A percentile compares a stretch with the other conserved stretches of the same genome.
These are phyloP conservation scores for Phytoseiulus persimilis DNA, from an alignment of 2,888 invertebrate genomes.

Conservation along the genomic window DNA sequence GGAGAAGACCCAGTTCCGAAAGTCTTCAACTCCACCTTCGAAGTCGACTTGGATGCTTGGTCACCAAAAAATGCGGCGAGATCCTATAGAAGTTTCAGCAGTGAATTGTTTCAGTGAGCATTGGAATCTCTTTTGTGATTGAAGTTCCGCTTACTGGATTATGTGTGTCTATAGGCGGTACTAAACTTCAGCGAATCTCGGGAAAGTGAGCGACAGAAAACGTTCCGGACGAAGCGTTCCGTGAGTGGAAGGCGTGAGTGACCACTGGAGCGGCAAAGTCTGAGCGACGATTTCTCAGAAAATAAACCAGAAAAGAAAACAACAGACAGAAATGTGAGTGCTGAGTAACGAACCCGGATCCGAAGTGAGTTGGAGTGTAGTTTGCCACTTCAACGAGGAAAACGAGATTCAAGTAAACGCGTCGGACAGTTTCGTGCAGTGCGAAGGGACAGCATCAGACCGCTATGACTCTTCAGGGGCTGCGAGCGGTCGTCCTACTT, in stretches of 20 bases:
- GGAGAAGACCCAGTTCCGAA: not conserved
- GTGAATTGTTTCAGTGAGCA: not conserved
- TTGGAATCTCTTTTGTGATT: not conserved
- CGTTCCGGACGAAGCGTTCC: not conserved
- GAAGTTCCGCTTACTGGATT: not conserved
- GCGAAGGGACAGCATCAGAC: too few species aligned
- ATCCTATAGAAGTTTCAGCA: not conserved
- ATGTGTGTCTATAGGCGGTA: not conserved
- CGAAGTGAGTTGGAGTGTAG: too few species aligned
- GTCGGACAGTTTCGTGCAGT: too few species aligned
- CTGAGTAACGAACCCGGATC: too few species aligned
- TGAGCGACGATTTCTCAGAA: not conserved
- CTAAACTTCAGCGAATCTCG: not conserved
- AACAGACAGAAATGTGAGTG: not conserved
- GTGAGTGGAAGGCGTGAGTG: not conserved
- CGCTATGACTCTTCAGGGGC: too few species aligned
- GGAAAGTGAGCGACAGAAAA: not conserved
- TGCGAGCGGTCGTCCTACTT: too few species aligned
- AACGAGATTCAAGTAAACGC: too few species aligned
- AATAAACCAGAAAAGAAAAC: not conserved
- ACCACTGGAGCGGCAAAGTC: not conserved
- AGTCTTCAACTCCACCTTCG: not conserved
- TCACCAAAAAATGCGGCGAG: not conserved
- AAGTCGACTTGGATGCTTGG: not conserved
- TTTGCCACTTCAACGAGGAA: too few species aligned